phyloP scores from a whole-genome alignment of 2,888 invertebrate species.

The Tetanocera ferruginea region DNA sequence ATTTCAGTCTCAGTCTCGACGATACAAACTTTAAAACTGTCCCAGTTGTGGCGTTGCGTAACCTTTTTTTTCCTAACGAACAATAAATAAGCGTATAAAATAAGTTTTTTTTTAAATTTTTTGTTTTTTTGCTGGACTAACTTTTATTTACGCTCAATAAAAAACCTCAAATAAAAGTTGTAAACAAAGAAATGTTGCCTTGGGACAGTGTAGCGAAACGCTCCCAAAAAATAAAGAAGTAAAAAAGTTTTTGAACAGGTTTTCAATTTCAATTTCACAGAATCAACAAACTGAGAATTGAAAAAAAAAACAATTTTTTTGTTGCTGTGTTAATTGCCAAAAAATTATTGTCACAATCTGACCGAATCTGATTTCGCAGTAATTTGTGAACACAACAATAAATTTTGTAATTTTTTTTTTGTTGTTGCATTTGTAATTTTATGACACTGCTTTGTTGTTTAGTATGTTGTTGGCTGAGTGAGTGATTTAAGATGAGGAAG shows the following conservation, averaged over 20 bases:
- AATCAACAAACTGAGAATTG: too few species aligned
- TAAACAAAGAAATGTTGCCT: conserved; percentile 15
- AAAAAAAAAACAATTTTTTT: too few species aligned
- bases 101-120: not conserved
- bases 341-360: conserved; percentile 35
- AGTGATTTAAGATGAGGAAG: not conserved
- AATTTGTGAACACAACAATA: conserved; percentile 25
- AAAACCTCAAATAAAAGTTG: conserved; percentile 8
- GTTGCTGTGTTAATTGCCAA: conserved; percentile 14
- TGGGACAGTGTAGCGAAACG: not conserved
- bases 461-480: not conserved
- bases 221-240: not conserved
- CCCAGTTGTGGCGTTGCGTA: not conserved
- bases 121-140: not conserved
- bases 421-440: not conserved
- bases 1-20: not conserved
- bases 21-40: conserved; percentile 1
- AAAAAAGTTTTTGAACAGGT: not conserved
- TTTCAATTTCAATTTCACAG: not conserved
- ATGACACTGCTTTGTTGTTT: not conserved
- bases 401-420: conserved; percentile 3
- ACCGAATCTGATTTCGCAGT: conserved; percentile 23
- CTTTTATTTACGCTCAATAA: conserved; percentile 20
- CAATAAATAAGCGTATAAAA: conserved; percentile 2
- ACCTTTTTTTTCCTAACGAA: conserved; percentile 10